Evolutionary conservation across 2,888 invertebrate species (phyloP), one percentile per base, ranked within the genome.

Genomic region (Oasisia sp.): DNA sequence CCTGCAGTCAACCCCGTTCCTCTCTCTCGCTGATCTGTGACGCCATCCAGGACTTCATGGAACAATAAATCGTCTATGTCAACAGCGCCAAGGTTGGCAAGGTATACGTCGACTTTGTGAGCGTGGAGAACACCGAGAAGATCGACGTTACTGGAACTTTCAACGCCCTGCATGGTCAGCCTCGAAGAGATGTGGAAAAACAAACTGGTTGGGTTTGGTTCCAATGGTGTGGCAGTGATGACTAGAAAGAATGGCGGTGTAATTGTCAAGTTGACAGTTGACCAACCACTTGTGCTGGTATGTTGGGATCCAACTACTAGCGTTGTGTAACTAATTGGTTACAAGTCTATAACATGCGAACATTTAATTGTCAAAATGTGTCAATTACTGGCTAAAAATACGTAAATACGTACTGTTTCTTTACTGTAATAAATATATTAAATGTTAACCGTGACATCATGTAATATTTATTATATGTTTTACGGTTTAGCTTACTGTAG

Each of bases 201-300:
- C n/a, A n/a, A n/a, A 19, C 58, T 12, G 58, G 4, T 91, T 32
- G 91, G 74, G n/a, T 91, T 44, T 32, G 91, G 58, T 5, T 58
- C 56, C 5, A 74, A 91, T 74, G 74, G 91, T 4, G 91, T 74
- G 12, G 27, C 14, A 11, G 91, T 91, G 91, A 91, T 38, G 91
- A 32, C n/a, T 14, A 32, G 91, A 32, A 56, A 91, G 32, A 50
- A 91, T 32, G 74, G 74, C 14, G 74, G 91, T 11, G 2, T 56
- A 11, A 74, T 74, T 27, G 58, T 32, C 12, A 32, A 44, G 11
- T 11, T 91, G 32, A 56, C 11, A 7, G 32, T n/a, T 19, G 91
- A 58, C 58, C 56, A 58, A 74, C 74, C 91, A 32, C 0, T n/a
- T 74, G 58, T 91, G 58, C 4, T 8, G 45, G 45, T 45, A 9